Evolutionary conservation across 2,888 invertebrate species (phyloP).

Genomic region (Chaetogeoica ovagalla): DNA sequence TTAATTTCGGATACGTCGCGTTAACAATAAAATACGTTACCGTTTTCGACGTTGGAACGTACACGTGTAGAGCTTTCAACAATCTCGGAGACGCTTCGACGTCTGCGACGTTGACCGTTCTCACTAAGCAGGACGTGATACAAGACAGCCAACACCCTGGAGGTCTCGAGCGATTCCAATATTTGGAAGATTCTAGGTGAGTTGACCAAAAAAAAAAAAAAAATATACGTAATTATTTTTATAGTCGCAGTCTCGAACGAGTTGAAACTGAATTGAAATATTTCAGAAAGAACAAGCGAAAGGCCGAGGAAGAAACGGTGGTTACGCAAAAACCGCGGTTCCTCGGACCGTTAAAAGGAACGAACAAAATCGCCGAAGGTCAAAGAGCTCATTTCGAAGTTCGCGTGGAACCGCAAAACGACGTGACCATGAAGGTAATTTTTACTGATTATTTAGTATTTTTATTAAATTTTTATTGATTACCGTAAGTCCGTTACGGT

Average conservation of each 20-base stretch:
- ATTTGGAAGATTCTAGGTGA: conserved; percentile 73
- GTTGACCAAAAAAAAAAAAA: no score
- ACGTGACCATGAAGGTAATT: conserved; percentile 77
- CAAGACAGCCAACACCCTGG: conserved; percentile 90
- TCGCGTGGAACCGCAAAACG: conserved; percentile 91
- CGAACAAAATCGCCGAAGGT: conserved; percentile 90
- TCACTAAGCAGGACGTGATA: conserved; percentile 82
- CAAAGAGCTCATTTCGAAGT: conserved; percentile 94
- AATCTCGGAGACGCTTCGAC: conserved; percentile 83
- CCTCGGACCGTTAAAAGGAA: conserved; percentile 85
- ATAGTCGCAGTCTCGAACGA: conserved; percentile 55
- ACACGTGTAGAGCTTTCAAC: conserved; percentile 86
- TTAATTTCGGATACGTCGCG: conserved; percentile 93
- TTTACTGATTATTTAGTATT: no score
- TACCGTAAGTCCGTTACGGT: no score
- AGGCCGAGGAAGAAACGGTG: conserved; percentile 70
- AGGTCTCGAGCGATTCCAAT: conserved; percentile 87
- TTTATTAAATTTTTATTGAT: background rate
- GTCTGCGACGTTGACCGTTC: conserved; percentile 77
- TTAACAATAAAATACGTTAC: conserved; percentile 90
- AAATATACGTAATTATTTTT: conserved; percentile 13
- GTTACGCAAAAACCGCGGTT: conserved; percentile 83
- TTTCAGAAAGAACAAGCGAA: conserved; percentile 62
- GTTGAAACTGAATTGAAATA: conserved; percentile 66
- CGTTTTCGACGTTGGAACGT: conserved; percentile 84